Evolutionary conservation across 2,888 invertebrate genomes (phyloP), one percentile per base, ranked within the genome.

Genomic region (Eupithecia subfuscata): DNA sequence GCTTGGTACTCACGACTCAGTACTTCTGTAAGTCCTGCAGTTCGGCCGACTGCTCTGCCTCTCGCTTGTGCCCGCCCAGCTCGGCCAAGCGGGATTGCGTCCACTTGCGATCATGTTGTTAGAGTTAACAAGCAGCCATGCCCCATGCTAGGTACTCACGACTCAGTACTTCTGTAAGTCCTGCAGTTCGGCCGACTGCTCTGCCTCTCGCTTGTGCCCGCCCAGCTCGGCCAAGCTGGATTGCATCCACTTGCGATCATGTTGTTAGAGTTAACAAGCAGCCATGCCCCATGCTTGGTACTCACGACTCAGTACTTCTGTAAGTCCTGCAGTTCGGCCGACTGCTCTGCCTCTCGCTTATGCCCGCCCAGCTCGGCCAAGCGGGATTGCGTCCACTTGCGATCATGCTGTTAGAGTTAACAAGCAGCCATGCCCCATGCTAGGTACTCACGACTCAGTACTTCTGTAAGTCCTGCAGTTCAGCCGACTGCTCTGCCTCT

Each of bases 51-150:
- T 81, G 52, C 9, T 56, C 11, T 1, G 52, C 82, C 14, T 81
- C 83, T 12, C 79, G 80, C 75, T 84, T 83, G 82, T 91, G 89
- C 0, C 95, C 96, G 45, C 96, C 94, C 2, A 96, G 91, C 82
- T 95, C 95, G 18, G 96, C 96, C 68, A 96, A 87, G 45, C 95
- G 95, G 1, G 96, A 95, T 80, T 92, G 92, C 80, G 95, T 95
- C 96, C 96, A 96, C 65, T 94, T 92, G 14, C 97, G 88, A 98
- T 98, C 89, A 97, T 16, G 6, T 16, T 8, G n/a, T 48, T 48
- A 43, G 43, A 43, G 69, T 60, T 60, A 73, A 67, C 34, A 56
- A 68, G 77, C 73, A 43, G 43, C 43, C 43, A 43, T 11, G 43
- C 43, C 43, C 43, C 81, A 81, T 76, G 76, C 76, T 25, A 73